Evolutionary conservation across 2,888 invertebrate genomes (phyloP).

Genomic region (Eristalis pertinax): DNA sequence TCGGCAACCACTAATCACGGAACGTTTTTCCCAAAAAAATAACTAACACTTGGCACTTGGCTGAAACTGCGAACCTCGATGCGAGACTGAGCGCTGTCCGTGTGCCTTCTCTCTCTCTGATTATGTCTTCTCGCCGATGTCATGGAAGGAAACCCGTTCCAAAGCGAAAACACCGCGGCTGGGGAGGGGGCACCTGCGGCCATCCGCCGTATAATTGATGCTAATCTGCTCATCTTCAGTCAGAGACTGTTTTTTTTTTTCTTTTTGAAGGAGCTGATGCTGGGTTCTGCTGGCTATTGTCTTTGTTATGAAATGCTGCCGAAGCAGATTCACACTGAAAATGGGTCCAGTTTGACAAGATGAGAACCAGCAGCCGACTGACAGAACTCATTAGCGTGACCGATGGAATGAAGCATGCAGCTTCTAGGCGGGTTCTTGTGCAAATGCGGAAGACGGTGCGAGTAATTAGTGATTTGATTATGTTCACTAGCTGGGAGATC

Average conservation of each 20-base stretch:
- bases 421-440: neutral
- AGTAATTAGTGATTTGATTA: neutral
- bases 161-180: conserved; percentile 20
- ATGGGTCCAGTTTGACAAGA: neutral
- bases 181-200: conserved; percentile 9
- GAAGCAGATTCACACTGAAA: neutral
- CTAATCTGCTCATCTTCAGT: conserved; percentile 11
- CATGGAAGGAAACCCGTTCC: conserved; percentile 41
- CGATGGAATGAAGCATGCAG: neutral
- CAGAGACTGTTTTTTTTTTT: neutral
- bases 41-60: conserved; percentile 5
- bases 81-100: conserved; percentile 24
- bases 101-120: too few relatives aligned
- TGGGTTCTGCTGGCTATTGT: neutral
- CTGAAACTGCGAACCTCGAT: conserved; percentile 24
- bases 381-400: neutral
- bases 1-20: neutral
- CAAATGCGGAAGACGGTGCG: neutral
- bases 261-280: neutral
- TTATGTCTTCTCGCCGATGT: neutral
- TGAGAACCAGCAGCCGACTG: neutral
- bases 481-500: neutral
- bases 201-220: conserved; percentile 11
- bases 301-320: neutral
- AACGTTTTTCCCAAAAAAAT: neutral